Conservation (phyloP, 2,113 vertebrate genomes). For the Cettia cetti region DNA sequence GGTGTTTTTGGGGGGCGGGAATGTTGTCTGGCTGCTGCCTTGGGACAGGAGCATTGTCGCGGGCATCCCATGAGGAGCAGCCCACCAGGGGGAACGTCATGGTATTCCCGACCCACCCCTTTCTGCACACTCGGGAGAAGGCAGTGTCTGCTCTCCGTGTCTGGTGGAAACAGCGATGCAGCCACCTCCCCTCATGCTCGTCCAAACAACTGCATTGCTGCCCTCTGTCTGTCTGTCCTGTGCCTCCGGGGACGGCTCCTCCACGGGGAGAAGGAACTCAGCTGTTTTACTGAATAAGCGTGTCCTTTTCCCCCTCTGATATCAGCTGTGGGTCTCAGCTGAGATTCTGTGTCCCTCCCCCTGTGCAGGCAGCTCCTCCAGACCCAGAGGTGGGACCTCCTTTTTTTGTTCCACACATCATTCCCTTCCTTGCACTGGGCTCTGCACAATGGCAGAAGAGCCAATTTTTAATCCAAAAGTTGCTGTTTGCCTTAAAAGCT, state of each 20-base stretch:
- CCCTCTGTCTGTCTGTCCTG: background rate
- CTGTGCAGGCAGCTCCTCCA: background rate
- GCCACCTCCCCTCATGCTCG: background rate
- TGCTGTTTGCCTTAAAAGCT: background rate
- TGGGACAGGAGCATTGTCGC: accelerated
- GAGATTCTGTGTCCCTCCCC: background rate
- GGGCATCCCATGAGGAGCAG: background rate
- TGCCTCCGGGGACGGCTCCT: background rate
- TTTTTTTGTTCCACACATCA: background rate
- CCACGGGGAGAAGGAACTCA: background rate
- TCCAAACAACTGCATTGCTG: background rate
- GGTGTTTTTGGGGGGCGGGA: background rate
- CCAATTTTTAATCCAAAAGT: background rate
- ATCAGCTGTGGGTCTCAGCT: accelerated
- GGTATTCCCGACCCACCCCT: accelerated
- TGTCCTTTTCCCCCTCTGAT: background rate
- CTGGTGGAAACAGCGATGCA: background rate
- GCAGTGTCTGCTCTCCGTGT: accelerated
- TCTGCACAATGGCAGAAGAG: background rate
- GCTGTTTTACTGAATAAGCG: background rate
- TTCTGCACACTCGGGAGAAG: background rate
- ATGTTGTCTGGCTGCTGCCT: background rate
- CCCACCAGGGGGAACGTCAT: accelerated
- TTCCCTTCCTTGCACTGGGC: background rate
- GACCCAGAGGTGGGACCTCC: background rate